Percentiles rank a stretch among this genome's conserved stretches.
Conservation (phyloP, 92 coral and sea anemone species). For the Phenganax subtilis region DNA sequence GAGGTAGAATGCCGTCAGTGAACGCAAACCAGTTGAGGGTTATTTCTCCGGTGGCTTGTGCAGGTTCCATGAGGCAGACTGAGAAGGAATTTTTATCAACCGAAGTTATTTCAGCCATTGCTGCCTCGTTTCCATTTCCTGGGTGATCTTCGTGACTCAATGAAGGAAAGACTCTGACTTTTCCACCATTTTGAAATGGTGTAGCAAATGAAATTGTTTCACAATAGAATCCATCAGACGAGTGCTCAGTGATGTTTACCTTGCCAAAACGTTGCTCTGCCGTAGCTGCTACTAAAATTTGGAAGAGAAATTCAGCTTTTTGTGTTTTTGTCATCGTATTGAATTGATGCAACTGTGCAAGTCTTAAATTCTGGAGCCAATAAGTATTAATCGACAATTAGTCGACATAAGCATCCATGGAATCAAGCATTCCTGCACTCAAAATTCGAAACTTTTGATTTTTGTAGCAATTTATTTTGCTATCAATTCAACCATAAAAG, state of each 20-base stretch:
- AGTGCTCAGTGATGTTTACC: constrained; percentile 13
- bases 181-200: neutral
- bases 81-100: neutral
- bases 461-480: no score
- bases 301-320: no score
- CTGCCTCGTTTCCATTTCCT: constrained; percentile 1
- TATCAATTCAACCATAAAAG: no score
- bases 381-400: no score
- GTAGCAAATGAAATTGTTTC: neutral
- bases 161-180: constrained; percentile 11
- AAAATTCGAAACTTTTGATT: no score
- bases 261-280: constrained; percentile 8
- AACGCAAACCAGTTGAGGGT: constrained; percentile 32
- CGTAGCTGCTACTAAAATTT: no score
- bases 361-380: no score
- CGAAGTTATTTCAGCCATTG: neutral
- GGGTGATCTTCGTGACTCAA: constrained; percentile 6
- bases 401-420: no score
- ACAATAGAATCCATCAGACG: constrained; percentile 22
- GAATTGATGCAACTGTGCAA: no score
- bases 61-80: constrained; percentile 19
- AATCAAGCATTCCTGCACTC: no score
- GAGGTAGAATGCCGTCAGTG: neutral
- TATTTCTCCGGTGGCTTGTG: neutral
- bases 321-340: no score